Base-by-base conservation (phyloP, 2,888 invertebrate genomes). In the Ornithoptera priamus region DNA sequence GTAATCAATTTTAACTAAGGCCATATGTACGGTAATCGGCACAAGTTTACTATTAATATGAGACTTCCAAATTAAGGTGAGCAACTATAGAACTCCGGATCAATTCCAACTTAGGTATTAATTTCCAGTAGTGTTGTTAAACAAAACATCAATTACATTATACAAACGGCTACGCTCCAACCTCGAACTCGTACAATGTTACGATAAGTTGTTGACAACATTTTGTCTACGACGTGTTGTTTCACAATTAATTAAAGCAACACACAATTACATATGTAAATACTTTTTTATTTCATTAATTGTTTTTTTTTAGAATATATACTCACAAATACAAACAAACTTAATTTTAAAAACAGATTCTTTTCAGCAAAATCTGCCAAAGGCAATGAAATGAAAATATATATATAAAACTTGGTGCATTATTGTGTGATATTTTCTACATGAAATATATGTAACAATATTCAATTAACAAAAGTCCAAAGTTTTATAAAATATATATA, bases 81-180 rank as follows among this genome's bases (percentile, higher is more conserved):
- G 5, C 18, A 18, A 17, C 3, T 17, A 17, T 5, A 18, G 18
- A 50, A 15, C 50, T 50, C 18, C 18, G 50, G 18, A 50, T 50
- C 50, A 50, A 56, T 62, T 67, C 20, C 53, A 53, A 39, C 36
- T 30, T 30, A 53, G 39, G 36, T 30, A n/a, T 50, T 66, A 58
- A 58, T n/a, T 12, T 58, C 20, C 7, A 17, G 24, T 46, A 20
- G 42, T 59, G 22, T 24, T 66, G 30, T 42, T 20, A 50, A 15
- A 36, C 58, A 46, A 30, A 59, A 57, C 17, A 57, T 22, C n/a
- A 59, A 59, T 59, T 24, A 30, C 30, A 7, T 59, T 30, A 30
- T 59, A 18, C 24, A 59, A 59, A 59, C 61, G 22, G 22, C 59
- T 61, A 7, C 5, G n/a, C 61, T 61, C n/a, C 30, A 61, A 61